These are phyloP conservation scores for Drosophila kuntzei DNA, from an alignment of 2,888 invertebrate species.

Conservation along the genomic window DNA sequence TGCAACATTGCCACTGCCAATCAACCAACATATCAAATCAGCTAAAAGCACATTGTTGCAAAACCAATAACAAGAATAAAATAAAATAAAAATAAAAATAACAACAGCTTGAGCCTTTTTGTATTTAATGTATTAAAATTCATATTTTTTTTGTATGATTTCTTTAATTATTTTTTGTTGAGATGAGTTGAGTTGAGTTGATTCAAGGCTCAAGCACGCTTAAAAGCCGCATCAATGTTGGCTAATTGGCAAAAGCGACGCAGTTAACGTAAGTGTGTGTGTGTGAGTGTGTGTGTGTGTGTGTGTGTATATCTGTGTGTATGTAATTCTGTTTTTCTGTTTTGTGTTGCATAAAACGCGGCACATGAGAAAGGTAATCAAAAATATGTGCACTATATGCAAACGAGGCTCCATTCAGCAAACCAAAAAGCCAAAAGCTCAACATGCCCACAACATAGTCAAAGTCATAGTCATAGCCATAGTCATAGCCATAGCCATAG, in stretches of 20 bases:
- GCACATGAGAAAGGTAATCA: slow-evolving; percentile 52
- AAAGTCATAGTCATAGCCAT: slow-evolving; percentile 1
- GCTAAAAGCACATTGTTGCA: slow-evolving; percentile 29
- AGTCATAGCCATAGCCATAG: not conserved
- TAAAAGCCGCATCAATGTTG: slow-evolving; percentile 57
- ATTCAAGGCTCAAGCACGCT: not conserved
- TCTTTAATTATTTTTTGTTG: slow-evolving; percentile 3
- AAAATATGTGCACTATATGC: slow-evolving; percentile 52
- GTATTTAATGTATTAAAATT: slow-evolving; percentile 20
- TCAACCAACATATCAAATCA: slow-evolving; percentile 40
- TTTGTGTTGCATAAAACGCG: slow-evolving; percentile 62
- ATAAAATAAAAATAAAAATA: slow-evolving; percentile 6
- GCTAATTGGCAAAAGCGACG: slow-evolving; percentile 70
- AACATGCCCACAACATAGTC: slow-evolving; percentile 17
- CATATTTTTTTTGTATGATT: slow-evolving; percentile 7
- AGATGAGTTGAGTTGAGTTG: not conserved
- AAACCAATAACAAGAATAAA: slow-evolving; percentile 34
- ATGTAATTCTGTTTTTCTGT: slow-evolving; percentile 31
- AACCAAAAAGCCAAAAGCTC: slow-evolving; percentile 27
- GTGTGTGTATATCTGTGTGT: not conserved
- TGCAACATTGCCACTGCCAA: slow-evolving; percentile 1
- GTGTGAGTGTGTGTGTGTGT: not conserved
- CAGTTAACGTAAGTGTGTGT: slow-evolving; percentile 2
- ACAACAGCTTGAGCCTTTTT: slow-evolving; percentile 11
- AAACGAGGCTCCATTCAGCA: slow-evolving; percentile 43